These are phyloP conservation scores for Thysanoteuthis rhombus DNA, from an alignment of 2,888 invertebrate species.

Conservation along the genomic window DNA sequence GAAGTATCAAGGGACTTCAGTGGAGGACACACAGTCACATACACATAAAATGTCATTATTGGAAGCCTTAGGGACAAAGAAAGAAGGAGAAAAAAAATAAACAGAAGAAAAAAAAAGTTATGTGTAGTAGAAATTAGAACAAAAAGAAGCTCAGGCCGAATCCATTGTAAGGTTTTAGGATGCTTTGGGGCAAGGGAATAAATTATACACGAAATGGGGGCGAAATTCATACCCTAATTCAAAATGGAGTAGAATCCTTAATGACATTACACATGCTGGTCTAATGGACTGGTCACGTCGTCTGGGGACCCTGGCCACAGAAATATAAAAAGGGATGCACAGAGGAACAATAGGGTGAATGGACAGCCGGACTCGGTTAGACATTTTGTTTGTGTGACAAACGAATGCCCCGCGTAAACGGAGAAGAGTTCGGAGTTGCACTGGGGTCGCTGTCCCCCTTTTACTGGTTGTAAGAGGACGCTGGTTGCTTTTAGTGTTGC, in stretches of 20 bases:
- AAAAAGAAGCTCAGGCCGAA: neutral
- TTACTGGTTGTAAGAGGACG: neutral
- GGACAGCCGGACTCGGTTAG: neutral
- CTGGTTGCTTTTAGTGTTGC: neutral
- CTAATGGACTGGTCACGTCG: neutral
- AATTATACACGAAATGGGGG: neutral
- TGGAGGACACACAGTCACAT: neutral
- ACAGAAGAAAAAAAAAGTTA: neutral
- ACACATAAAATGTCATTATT: neutral
- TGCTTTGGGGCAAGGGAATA: neutral
- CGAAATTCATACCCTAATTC: neutral
- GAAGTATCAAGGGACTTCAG: neutral
- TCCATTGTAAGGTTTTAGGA: neutral
- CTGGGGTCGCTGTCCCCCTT: neutral
- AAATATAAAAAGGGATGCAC: neutral
- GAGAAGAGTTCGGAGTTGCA: neutral
- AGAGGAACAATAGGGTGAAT: neutral
- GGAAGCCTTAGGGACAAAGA: neutral
- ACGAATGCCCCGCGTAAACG: neutral
- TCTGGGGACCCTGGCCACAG: neutral
- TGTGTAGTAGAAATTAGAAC: neutral
- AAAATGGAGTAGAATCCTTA: neutral
- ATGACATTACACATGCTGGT: conserved; percentile 12
- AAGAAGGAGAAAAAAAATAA: neutral
- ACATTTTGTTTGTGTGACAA: neutral